These are phyloP conservation scores for Tetragnatha montana DNA, from an alignment of 2,888 invertebrate species.

Conservation along the genomic window DNA sequence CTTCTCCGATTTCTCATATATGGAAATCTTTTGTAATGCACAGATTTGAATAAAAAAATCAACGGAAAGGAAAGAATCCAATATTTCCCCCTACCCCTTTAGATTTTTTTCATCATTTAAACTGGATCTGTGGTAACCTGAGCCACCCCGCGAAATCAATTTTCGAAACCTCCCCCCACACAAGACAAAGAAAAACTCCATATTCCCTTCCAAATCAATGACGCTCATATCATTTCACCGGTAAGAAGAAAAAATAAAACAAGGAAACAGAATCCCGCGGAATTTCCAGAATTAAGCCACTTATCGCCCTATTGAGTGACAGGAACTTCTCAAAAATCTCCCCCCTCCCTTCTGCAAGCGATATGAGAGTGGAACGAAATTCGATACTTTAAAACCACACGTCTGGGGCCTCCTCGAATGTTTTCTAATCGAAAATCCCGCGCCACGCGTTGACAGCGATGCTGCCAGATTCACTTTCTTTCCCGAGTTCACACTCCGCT, in stretches of 20 bases:
- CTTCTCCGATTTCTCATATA: neutral
- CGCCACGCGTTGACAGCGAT: conserved; percentile 11
- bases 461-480: conserved; percentile 47
- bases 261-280: neutral
- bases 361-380: conserved; percentile 18
- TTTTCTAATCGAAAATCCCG: conserved; percentile 43
- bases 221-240: neutral
- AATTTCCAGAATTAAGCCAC: conserved; percentile 28
- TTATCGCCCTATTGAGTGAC: conserved; percentile 43
- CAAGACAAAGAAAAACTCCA: neutral
- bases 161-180: neutral
- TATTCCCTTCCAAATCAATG: neutral
- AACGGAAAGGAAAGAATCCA: neutral
- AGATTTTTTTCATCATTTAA: neutral
- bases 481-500: conserved; percentile 41
- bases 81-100: neutral
- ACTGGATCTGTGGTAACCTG: neutral
- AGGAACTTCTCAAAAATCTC: conserved; percentile 7
- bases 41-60: neutral
- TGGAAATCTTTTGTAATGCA: neutral
- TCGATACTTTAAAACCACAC: conserved; percentile 52
- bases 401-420: conserved; percentile 7
- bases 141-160: neutral
- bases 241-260: neutral
- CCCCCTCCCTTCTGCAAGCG: neutral